Evolutionary conservation across 1,140 invertebrate species (phyloP).

Genomic region (Globodera ellingtonae): DNA sequence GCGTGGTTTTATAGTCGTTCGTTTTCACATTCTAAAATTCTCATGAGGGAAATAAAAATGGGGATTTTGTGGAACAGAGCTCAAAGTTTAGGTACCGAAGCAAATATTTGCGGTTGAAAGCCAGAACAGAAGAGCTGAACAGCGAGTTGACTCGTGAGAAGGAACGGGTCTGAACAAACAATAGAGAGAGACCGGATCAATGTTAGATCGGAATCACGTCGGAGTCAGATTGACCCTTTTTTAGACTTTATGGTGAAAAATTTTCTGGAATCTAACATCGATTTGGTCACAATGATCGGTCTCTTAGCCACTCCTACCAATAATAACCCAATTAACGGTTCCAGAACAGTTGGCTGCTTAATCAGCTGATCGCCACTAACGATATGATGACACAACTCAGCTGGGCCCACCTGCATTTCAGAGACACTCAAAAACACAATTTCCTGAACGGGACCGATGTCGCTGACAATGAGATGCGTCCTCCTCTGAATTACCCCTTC

Average conservation of each 20-base stretch:
- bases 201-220: too few relatives aligned
- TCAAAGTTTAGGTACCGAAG: background rate
- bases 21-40: background rate
- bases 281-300: too few relatives aligned
- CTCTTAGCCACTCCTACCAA: background rate
- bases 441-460: background rate
- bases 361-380: slow-evolving; percentile 4
- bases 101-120: background rate
- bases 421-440: background rate
- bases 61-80: background rate
- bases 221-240: too few relatives aligned
- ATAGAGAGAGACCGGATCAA: too few relatives aligned
- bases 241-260: too few relatives aligned
- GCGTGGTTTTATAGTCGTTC: background rate
- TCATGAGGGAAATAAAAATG: too few relatives aligned
- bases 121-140: slow-evolving; percentile 4
- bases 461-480: background rate
- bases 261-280: background rate
- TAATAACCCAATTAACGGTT: background rate
- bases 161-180: background rate
- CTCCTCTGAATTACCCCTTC: background rate
- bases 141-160: background rate
- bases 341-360: slow-evolving; percentile 1
- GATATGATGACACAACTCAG: background rate
- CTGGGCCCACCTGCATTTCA: background rate